Evolutionary conservation across 2,888 invertebrate species (phyloP), one percentile per base, ranked within the genome.

Genomic region (Suillia variegata): DNA sequence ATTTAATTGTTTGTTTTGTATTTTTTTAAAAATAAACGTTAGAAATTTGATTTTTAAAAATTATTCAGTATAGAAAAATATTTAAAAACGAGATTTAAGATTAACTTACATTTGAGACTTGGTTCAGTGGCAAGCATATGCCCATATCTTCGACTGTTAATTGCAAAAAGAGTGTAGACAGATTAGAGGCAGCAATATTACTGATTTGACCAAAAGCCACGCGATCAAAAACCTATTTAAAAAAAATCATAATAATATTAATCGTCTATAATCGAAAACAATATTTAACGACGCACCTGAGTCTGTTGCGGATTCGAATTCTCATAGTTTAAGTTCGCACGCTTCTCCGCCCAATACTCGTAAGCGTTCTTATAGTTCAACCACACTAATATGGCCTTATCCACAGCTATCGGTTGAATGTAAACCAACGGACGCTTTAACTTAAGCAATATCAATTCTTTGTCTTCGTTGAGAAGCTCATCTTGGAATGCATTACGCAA

Each of bases 321-420:
- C 78, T 97, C 96, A 73, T 92, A 93, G 77, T 94, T 96, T 45
- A 97, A 84, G 71, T 91, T 94, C 4, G 94, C 90, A 3, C 98
- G 84, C 82, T 98, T 98, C 80, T 97, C 97, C 69, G 94, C 95
- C 98, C 98, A 99, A 82, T 98, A 98, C 80, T 99, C 98, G 78
- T 98, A 98, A 0, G 98, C 98, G 82, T 98, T 98, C 84, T 98
- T 98, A 80, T 99, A 99, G 84, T 99, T 98, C 65, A 99, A 85
- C 98, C 99, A 99, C 50, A 99, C 96, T 18, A 99, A 86, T 67
- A 99, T 96, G 13, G 96, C 98, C 85, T 96, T 96, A 82, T 99
- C 99, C 56, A 99, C 93, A 8, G 99, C 98, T 75, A 95, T 89
- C 0, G 98, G 98, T 82, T 98, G 98, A 58, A 98, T 92, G 83